Evolutionary conservation across 2,888 invertebrate genomes (phyloP), one percentile per base, ranked within the genome.

Genomic region (Tuta absoluta): DNA sequence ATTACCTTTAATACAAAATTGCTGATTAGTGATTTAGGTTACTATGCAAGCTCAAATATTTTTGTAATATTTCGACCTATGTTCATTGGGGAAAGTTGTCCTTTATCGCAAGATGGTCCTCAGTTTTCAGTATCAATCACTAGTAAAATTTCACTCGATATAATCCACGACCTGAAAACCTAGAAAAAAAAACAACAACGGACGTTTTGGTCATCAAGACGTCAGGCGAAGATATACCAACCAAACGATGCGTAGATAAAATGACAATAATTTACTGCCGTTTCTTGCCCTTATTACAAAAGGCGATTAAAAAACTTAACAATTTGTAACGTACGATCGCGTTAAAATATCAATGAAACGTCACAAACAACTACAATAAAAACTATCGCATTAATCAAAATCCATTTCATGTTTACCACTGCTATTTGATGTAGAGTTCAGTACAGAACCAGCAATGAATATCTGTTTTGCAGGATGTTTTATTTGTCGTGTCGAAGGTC

Each of bases 341-440:
- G 76, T 76, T 76, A 78, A 80, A 82, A 78, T 79, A 82, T 80
- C 78, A 82, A 82, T 82, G 75, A 79, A 76, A 69, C 66, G 41
- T 60, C 63, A 64, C 65, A 65, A 45, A 19, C 60, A 41, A 57
- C 11, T 38, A 23, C n/a, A 14, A 7, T 19, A 51, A 12, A 12
- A 33, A 64, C 7, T 12, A 11, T 56, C 12, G n/a, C 0, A 10
- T 4, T 17, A 7, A 66, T 63, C n/a, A 24, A 0, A 14, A 45
- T 69, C n/a, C 72, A 73, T 68, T 68, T 64, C 68, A 23, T 17
- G 24, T 57, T 63, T 49, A 11, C 11, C 0, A n/a, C n/a, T 7
- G 2, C 21, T 23, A 23, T 8, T 8, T 8, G 2, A 14, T 7
- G 17, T 3, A 17, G 37, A 61, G n/a, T 12, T 12, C 19, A 12